Percentiles rank a stretch among this genome's conserved stretches.
Conservation (phyloP, 2,888 invertebrate species). For the Gymnosoma rotundatum region DNA sequence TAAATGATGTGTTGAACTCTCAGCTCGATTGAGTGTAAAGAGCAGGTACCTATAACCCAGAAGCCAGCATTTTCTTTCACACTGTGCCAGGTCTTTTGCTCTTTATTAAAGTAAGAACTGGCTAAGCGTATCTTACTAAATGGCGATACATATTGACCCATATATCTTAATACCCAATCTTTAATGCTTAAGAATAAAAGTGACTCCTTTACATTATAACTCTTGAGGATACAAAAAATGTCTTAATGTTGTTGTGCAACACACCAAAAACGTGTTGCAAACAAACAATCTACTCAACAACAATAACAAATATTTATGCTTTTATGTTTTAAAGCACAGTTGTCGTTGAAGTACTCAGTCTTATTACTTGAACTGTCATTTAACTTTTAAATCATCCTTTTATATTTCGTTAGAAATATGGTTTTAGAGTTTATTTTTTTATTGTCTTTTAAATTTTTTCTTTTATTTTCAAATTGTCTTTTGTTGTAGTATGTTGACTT, state of each 20-base stretch:
- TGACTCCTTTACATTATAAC: slow-evolving; percentile 8
- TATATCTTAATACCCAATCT: too few species aligned
- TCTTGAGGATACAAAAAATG: background rate
- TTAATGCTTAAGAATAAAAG: background rate
- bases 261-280: slow-evolving; percentile 54
- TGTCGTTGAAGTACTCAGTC: slow-evolving; percentile 56
- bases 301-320: slow-evolving; percentile 11
- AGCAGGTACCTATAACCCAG: too few species aligned
- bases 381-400: slow-evolving; percentile 70
- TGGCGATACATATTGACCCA: too few species aligned
- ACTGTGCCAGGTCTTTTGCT: too few species aligned
- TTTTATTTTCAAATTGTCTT: background rate
- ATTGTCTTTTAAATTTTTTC: slow-evolving; percentile 31
- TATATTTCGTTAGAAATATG: slow-evolving; percentile 59
- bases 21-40: too few species aligned
- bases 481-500: slow-evolving; percentile 43
- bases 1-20: too few species aligned
- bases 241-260: slow-evolving; percentile 20
- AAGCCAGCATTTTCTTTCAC: too few species aligned
- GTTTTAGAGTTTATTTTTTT: slow-evolving; percentile 29
- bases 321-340: slow-evolving; percentile 33
- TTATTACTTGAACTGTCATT: slow-evolving; percentile 69
- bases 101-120: too few species aligned
- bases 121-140: too few species aligned
- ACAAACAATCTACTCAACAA: slow-evolving; percentile 46